Evolutionary conservation across 2,888 invertebrate species (phyloP), one percentile per base, ranked within the genome.

Genomic region (Hipparchia semele): DNA sequence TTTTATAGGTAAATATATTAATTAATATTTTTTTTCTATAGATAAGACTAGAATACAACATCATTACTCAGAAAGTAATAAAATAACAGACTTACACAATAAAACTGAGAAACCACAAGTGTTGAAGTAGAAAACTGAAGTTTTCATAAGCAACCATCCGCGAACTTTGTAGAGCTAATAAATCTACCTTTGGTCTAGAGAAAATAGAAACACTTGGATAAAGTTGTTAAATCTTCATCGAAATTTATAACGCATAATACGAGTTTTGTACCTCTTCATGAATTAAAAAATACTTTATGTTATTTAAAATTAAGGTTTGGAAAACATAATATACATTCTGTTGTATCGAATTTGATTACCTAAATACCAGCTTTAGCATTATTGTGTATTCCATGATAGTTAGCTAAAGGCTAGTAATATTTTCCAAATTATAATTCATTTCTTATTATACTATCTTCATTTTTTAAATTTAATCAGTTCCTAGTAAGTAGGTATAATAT

Each of bases 111-210:
- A 73, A 70, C 70, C 73, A 62, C 69, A 72, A 69, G 74, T 69
- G 69, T 72, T 70, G 68, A 74, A 70, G 72, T 69, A 66, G 71
- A 68, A 71, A 74, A 69, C 65, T 69, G 61, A 74, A 74, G 72
- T 72, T 70, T 70, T 67, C 73, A 66, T 70, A 70, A 70, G 66
- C 70, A 56, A 73, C 60, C 12, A 61, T 33, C 54, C 39, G 61
- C 59, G 54, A 73, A 73, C 66, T 73, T 73, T 67, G 46, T 66
- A 56, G 58, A 61, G n/a, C 51, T 70, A 66, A 73, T 67, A 73
- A 66, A 70, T 73, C 69, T 56, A 56, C 66, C 54, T 70, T 69
- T 56, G 53, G 59, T 65, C 59, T 58, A 39, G 54, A 58, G 65
- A 68, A 68, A 68, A 68, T 68, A 58, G 68, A 46, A 68, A 68